Conservation (phyloP, 2,113 vertebrate genomes). For the Corythornis madagascariensis region DNA sequence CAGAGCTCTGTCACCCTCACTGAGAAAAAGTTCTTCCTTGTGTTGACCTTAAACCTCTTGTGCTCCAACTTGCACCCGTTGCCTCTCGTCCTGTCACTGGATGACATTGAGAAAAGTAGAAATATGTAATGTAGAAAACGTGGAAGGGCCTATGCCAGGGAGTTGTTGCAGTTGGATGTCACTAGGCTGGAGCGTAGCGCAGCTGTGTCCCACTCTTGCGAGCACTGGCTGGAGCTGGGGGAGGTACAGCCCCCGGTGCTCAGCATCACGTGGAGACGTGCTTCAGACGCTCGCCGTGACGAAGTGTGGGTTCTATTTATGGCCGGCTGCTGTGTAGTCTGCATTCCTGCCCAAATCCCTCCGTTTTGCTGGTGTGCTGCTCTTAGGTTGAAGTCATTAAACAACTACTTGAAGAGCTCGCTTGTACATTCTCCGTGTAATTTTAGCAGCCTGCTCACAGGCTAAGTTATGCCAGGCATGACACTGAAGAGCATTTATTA, state of each 20-base stretch:
- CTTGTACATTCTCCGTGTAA: constrained; percentile 51
- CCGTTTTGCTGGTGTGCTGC: not conserved
- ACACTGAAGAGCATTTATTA: constrained; percentile 80
- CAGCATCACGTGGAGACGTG: accelerated
- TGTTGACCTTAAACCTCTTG: too few species aligned
- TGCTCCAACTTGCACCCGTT: too few species aligned
- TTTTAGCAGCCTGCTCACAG: constrained; percentile 69
- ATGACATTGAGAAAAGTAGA: too few species aligned
- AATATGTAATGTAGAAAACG: accelerated
- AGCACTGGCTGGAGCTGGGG: accelerated
- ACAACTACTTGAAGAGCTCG: not conserved
- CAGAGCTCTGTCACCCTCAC: too few species aligned
- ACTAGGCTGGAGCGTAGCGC: accelerated
- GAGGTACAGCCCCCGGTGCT: not conserved
- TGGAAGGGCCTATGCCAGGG: accelerated
- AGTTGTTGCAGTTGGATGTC: not conserved
- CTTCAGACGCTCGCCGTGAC: not conserved
- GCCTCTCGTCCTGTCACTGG: too few species aligned
- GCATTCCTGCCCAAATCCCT: constrained; percentile 52
- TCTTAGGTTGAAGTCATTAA: constrained; percentile 39
- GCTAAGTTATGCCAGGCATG: constrained; percentile 75
- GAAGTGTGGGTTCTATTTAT: constrained; percentile 31
- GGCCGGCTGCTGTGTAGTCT: constrained; percentile 25
- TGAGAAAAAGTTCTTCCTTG: too few species aligned
- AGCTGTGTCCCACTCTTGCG: accelerated